A percentile compares a stretch with the other conserved stretches of the same genome.
phyloP scores from a whole-genome alignment of 2,888 invertebrate genomes.

The Apotomis capreana region DNA sequence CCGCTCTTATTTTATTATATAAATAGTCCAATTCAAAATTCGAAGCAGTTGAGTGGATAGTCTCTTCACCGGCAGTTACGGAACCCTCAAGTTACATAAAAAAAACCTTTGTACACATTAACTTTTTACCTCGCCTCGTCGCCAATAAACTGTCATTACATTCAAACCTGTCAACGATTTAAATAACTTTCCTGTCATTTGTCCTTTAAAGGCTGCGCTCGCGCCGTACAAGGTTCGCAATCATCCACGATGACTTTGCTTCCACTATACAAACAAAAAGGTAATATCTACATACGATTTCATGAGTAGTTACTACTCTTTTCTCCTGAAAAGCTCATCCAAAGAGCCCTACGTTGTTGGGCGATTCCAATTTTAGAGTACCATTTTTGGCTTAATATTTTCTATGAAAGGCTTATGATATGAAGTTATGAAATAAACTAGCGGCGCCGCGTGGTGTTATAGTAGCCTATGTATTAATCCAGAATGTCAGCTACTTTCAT shows the following conservation, averaged over 20 bases:
- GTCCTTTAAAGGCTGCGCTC: conserved; percentile 25
- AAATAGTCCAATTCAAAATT: too few relatives aligned
- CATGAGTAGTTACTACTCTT: too few relatives aligned
- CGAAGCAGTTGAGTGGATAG: too few relatives aligned
- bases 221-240: conserved; percentile 22
- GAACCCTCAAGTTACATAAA: not conserved
- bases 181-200: conserved; percentile 30
- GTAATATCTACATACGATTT: not conserved
- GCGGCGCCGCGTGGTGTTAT: too few relatives aligned
- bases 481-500: too few relatives aligned
- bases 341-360: not conserved
- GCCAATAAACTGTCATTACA: not conserved
- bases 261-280: not conserved
- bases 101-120: not conserved
- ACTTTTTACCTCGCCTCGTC: conserved; percentile 1
- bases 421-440: too few relatives aligned
- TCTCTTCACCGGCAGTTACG: not conserved
- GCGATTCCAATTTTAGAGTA: too few relatives aligned
- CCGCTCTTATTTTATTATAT: too few relatives aligned
- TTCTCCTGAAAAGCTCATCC: not conserved
- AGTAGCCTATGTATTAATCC: too few relatives aligned
- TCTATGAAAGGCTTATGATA: too few relatives aligned
- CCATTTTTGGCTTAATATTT: too few relatives aligned
- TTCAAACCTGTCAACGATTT: conserved; percentile 10
- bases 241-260: conserved; percentile 25